Conservation (phyloP, 2,113 vertebrate genomes). For the Rhabdornis inornatus region DNA sequence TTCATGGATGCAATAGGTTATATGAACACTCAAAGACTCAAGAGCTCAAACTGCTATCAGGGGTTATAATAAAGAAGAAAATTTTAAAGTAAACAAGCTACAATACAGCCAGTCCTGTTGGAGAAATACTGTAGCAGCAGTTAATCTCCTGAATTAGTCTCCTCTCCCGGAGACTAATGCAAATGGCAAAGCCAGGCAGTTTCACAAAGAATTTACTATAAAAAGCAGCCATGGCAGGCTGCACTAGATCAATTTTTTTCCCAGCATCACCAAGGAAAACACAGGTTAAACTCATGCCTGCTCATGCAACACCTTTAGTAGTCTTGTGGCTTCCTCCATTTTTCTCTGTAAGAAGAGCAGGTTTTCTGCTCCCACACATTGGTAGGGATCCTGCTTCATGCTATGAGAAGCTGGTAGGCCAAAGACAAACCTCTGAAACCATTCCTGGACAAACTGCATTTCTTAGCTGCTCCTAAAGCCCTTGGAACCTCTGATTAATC, state of each 20-base stretch:
- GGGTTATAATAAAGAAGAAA: neutral
- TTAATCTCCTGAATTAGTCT: neutral
- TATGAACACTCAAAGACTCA: neutral
- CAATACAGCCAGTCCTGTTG: neutral
- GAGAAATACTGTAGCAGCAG: neutral
- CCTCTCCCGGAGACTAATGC: neutral
- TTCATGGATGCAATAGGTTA: neutral
- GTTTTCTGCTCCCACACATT: neutral
- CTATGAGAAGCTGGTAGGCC: neutral
- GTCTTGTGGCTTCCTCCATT: neutral
- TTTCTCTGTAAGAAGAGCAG: neutral
- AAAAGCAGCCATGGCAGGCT: neutral
- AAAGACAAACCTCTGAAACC: neutral
- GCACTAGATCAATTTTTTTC: neutral
- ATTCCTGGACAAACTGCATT: neutral
- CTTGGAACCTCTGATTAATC: constrained; percentile 17
- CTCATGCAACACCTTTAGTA: neutral
- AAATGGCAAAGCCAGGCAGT: neutral
- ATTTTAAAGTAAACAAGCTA: neutral
- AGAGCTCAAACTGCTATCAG: neutral
- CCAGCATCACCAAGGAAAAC: neutral
- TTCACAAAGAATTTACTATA: neutral
- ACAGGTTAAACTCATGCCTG: neutral
- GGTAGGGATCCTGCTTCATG: neutral
- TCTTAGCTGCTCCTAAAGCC: neutral